Percentiles rank a stretch among this genome's conserved stretches.
Conservation (phyloP, 2,113 vertebrate genomes). For the Hepsetus odoe region DNA sequence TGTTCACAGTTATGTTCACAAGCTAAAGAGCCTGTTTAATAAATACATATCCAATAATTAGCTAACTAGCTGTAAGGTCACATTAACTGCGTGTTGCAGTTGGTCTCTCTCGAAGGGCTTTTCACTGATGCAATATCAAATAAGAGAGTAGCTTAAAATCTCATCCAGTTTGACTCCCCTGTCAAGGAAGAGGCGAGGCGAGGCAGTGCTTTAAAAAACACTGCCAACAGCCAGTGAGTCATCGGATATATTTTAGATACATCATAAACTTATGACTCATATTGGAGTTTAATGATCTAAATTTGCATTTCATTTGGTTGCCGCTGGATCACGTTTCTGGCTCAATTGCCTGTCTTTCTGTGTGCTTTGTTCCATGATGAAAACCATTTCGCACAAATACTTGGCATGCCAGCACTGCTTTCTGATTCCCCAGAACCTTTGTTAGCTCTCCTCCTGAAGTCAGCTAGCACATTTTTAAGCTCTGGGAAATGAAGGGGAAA, state of each 20-base stretch:
- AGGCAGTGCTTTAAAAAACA: conserved; percentile 32
- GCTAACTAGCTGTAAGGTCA: conserved; percentile 13
- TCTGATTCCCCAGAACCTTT: conserved; percentile 37
- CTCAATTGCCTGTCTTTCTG: not conserved
- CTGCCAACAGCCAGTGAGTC: conserved; percentile 43
- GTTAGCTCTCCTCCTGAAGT: conserved; percentile 18
- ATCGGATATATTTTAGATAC: conserved; percentile 36
- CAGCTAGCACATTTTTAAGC: conserved; percentile 12
- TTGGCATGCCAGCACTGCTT: conserved; percentile 5
- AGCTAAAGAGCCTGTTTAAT: not conserved
- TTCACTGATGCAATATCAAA: conserved; percentile 17
- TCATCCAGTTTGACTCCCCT: conserved; percentile 1
- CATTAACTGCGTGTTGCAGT: conserved; percentile 26
- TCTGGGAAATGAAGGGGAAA: conserved; percentile 20
- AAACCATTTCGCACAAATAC: conserved; percentile 27
- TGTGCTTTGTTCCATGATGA: conserved; percentile 36
- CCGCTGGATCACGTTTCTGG: conserved; percentile 36
- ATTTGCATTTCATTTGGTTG: conserved; percentile 42
- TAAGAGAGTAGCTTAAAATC: conserved; percentile 35
- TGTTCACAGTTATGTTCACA: not conserved
- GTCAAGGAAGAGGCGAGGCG: conserved; percentile 30
- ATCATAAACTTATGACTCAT: conserved; percentile 46
- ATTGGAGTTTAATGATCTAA: conserved; percentile 32
- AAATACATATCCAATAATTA: not conserved
- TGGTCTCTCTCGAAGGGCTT: conserved; percentile 15